phyloP scores from a whole-genome alignment of 2,113 vertebrate genomes.

The Muntiacus reevesi region DNA sequence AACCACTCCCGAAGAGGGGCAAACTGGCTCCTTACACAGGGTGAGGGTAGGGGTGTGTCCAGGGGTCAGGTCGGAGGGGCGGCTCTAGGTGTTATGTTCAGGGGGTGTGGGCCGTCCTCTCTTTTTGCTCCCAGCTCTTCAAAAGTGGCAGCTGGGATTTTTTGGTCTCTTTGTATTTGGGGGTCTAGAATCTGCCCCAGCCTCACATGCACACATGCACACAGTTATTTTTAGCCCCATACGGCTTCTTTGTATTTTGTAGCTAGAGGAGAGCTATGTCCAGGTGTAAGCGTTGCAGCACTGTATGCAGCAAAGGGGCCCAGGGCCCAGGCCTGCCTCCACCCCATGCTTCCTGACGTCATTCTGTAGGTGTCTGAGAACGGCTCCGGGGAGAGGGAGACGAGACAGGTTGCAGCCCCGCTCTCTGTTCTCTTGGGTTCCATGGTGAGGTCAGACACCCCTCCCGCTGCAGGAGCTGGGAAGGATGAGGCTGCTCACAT shows the following conservation, averaged over 20 bases:
- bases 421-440: neutral
- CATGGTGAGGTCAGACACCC: neutral
- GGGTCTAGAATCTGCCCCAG: neutral
- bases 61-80: neutral
- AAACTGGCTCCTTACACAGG: neutral
- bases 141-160: neutral
- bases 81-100: neutral
- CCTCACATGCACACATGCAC: neutral
- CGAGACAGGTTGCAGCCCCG: accelerated
- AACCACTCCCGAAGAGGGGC: neutral
- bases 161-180: neutral
- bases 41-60: neutral
- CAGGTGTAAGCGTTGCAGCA: neutral
- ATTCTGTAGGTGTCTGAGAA: neutral
- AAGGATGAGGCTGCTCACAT: accelerated
- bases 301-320: neutral
- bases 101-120: neutral
- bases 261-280: neutral
- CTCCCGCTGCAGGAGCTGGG: neutral
- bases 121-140: neutral
- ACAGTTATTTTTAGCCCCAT: neutral
- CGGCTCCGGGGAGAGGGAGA: neutral
- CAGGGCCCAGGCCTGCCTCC: neutral
- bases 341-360: neutral
- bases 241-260: neutral